These are phyloP conservation scores for Vandiemenella viatica DNA, from an alignment of 2,888 invertebrate genomes.

Conservation along the genomic window DNA sequence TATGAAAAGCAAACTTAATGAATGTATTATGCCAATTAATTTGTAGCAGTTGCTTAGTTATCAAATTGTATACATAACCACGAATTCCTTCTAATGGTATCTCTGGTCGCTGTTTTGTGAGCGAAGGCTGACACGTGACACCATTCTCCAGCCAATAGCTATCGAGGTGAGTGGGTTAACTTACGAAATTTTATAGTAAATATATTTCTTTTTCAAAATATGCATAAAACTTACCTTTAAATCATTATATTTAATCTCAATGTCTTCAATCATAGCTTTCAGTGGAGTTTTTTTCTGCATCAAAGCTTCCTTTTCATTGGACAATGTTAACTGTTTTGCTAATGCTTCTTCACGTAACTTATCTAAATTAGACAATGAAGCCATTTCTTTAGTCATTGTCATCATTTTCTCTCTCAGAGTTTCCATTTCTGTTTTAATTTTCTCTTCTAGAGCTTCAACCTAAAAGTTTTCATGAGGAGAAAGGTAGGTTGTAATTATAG, in stretches of 20 bases:
- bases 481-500: no score
- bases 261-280: conserved; percentile 26
- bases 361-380: conserved; percentile 43
- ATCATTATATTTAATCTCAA: conserved; percentile 35
- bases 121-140: no score
- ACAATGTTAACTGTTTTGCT: conserved; percentile 37
- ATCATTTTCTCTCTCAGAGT: conserved; percentile 31
- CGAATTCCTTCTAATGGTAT: no score
- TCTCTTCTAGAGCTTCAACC: conserved; percentile 50
- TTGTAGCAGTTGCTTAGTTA: no score
- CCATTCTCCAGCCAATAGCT: no score
- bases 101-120: no score
- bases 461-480: no score
- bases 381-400: conserved; percentile 45
- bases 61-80: no score
- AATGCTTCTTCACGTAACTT: conserved; percentile 39
- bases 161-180: no score
- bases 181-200: no score
- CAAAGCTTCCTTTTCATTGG: conserved; percentile 34
- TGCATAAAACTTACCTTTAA: conserved; percentile 30
- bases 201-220: neutral
- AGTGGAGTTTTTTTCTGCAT: conserved; percentile 21
- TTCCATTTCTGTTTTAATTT: conserved; percentile 40
- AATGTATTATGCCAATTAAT: no score
- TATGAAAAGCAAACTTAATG: no score